phyloP scores from a whole-genome alignment of 2,888 invertebrate species.

The Eilema griseolum region DNA sequence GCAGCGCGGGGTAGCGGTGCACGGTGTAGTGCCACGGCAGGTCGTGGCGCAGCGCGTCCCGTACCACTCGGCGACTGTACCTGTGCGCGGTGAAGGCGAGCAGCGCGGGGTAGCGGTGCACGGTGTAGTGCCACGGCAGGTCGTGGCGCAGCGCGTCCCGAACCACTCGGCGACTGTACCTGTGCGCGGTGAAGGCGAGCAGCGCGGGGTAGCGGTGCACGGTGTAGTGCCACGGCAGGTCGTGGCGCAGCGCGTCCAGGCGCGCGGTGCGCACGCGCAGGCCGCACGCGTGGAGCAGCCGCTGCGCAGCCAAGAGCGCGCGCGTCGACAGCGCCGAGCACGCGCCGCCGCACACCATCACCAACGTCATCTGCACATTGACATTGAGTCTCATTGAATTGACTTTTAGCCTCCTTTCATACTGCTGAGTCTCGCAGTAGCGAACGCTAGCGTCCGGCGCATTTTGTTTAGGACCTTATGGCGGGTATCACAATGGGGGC shows the following conservation, averaged over 20 bases:
- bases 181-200: slow-evolving; percentile 91
- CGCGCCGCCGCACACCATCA: slow-evolving; percentile 92
- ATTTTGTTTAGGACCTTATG: no score
- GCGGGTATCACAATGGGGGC: no score
- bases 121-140: no score
- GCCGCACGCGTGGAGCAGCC: slow-evolving; percentile 84
- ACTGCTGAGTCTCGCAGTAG: no score
- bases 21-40: slow-evolving; percentile 95
- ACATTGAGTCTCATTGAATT: no score
- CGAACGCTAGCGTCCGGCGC: no score
- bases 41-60: slow-evolving; percentile 94
- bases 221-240: slow-evolving; percentile 95
- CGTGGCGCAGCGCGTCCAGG: slow-evolving; percentile 94
- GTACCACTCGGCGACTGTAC: no score
- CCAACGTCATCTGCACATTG: slow-evolving; percentile 87
- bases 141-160: slow-evolving; percentile 44
- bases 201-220: slow-evolving; percentile 93
- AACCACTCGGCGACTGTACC: slow-evolving; percentile 88
- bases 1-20: slow-evolving; percentile 92
- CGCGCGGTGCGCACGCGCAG: slow-evolving; percentile 83
- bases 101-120: no score
- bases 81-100: no score
- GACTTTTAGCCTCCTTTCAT: no score
- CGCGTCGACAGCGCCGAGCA: slow-evolving; percentile 91
- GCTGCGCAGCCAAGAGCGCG: slow-evolving; percentile 89